Percentiles rank a stretch among this genome's conserved stretches.
These are phyloP conservation scores for Sebastes trivittatus DNA, from an alignment of 2,797 vertebrate species.

Conservation along the genomic window DNA sequence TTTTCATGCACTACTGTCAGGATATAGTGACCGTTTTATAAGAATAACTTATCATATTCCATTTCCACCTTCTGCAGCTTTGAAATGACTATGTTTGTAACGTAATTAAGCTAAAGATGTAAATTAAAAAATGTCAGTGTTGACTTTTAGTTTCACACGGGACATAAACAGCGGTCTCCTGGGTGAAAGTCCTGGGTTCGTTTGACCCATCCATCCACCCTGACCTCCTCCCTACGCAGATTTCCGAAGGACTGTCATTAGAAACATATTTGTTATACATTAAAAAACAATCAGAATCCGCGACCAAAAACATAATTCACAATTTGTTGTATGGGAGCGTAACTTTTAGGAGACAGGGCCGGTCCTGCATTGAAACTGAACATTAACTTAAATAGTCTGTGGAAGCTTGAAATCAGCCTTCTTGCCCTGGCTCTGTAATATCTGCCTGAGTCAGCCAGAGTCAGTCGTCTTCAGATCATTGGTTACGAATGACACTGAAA, in stretches of 20 bases:
- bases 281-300: background rate
- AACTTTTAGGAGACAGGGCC: no score
- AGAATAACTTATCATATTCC: no score
- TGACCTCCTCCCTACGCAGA: background rate
- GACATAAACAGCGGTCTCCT: background rate
- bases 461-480: background rate
- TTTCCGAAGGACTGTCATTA: background rate
- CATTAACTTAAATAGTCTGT: constrained; percentile 25
- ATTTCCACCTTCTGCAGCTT: no score
- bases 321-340: no score
- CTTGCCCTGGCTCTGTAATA: constrained; percentile 17
- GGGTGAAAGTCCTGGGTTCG: background rate
- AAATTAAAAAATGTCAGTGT: accelerated
- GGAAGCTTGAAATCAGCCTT: constrained; percentile 10
- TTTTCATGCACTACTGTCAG: no score
- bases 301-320: background rate
- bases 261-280: background rate
- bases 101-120: accelerated
- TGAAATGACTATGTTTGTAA: no score
- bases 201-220: background rate
- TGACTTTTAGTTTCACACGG: background rate
- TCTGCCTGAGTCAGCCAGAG: background rate
- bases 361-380: background rate
- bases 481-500: background rate
- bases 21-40: no score